phyloP scores from a whole-genome alignment of 2,113 vertebrate species.

The Neogale vison region DNA sequence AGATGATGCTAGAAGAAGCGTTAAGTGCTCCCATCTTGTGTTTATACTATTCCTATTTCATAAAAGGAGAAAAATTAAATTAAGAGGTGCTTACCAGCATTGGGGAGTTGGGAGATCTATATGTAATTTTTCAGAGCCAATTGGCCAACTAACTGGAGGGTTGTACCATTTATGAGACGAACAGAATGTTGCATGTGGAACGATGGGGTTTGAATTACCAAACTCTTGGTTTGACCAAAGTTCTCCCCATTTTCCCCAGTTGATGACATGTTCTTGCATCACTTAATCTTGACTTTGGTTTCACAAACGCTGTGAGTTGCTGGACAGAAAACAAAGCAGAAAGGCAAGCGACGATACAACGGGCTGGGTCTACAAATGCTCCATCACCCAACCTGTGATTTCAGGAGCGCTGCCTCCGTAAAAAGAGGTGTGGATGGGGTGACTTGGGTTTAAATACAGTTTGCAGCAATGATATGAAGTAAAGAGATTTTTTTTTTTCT shows the following conservation, averaged over 20 bases:
- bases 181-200: neutral
- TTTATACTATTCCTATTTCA: conserved; percentile 49
- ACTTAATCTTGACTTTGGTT: neutral
- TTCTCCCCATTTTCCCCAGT: neutral
- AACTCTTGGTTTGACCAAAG: neutral
- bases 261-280: neutral
- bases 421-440: neutral
- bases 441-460: neutral
- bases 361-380: neutral
- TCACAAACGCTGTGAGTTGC: neutral
- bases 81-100: conserved; percentile 22
- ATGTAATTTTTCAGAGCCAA: conserved; percentile 18
- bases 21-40: conserved; percentile 6
- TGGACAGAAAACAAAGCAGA: neutral
- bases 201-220: neutral
- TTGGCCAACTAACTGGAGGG: neutral
- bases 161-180: neutral
- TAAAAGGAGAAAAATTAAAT: conserved; percentile 45
- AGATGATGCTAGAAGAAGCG: conserved; percentile 55
- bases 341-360: neutral
- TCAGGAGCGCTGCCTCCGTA: neutral
- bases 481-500: neutral
- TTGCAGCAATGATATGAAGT: neutral
- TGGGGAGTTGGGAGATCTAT: neutral
- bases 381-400: neutral